A percentile compares a stretch with the other conserved stretches of the same genome.
These are phyloP conservation scores for Drosophila kurseongensis DNA, from an alignment of 1,140 invertebrate genomes.

Conservation along the genomic window DNA sequence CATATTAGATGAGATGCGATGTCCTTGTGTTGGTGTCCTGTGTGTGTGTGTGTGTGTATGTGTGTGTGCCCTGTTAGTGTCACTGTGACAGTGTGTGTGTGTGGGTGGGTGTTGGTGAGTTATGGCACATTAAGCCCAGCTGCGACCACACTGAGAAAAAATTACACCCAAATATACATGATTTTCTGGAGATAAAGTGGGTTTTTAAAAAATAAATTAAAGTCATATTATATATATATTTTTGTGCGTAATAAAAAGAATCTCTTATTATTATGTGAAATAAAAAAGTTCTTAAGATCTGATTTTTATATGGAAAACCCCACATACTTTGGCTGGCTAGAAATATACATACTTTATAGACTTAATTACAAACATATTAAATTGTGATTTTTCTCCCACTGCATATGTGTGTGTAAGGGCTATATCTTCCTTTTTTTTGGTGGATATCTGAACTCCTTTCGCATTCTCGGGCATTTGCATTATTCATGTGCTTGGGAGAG, in stretches of 20 bases:
- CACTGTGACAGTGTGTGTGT: conserved; percentile 12
- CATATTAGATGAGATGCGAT: conserved; percentile 75
- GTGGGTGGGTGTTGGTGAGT: conserved; percentile 51
- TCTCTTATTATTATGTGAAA: too few species aligned
- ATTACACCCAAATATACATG: background rate
- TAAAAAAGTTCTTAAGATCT: too few species aligned
- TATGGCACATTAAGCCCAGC: conserved; percentile 71
- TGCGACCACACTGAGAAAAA: conserved; percentile 26
- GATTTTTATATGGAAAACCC: too few species aligned
- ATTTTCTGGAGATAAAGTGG: too few species aligned
- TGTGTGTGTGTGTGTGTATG: background rate
- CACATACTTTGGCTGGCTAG: too few species aligned
- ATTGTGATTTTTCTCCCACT: background rate
- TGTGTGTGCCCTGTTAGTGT: conserved; percentile 14
- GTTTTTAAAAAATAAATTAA: too few species aligned
- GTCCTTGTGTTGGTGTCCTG: conserved; percentile 22
- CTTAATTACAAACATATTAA: background rate
- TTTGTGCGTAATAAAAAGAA: too few species aligned
- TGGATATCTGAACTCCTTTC: conserved; percentile 33
- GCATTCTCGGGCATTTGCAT: conserved; percentile 63
- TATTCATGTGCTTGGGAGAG: conserved; percentile 62
- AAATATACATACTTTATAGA: too few species aligned
- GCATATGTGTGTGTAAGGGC: conserved; percentile 10
- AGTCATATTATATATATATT: too few species aligned
- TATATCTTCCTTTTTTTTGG: conserved; percentile 3